These are phyloP conservation scores for Plemyria rubiginata DNA, from an alignment of 2,888 invertebrate genomes.

Conservation along the genomic window DNA sequence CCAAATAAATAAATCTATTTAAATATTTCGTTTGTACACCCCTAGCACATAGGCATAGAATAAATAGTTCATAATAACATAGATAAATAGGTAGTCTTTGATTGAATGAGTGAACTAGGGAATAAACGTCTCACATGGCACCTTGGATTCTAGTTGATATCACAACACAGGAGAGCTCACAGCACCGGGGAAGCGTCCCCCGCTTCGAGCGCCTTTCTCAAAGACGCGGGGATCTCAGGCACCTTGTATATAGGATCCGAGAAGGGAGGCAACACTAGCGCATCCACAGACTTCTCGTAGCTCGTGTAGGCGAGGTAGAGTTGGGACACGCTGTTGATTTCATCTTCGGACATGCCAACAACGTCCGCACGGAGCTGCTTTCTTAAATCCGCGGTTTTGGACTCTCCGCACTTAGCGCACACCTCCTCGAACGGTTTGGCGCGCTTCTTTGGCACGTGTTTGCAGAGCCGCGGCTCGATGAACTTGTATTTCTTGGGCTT, in stretches of 20 bases:
- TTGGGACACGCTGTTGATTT: conserved; percentile 68
- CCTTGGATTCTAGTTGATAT: conserved; percentile 47
- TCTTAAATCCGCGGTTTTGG: conserved; percentile 63
- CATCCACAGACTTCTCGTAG: conserved; percentile 69
- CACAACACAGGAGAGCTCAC: conserved; percentile 51
- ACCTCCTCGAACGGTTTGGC: conserved; percentile 60
- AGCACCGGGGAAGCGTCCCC: conserved; percentile 60
- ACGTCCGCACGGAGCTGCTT: conserved; percentile 66
- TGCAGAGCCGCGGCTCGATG: conserved; percentile 66
- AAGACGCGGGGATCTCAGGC: conserved; percentile 67
- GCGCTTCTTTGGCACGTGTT: conserved; percentile 55
- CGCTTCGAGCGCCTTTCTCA: conserved; percentile 65
- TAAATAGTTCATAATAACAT: no score
- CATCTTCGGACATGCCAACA: conserved; percentile 72
- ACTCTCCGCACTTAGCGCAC: conserved; percentile 70
- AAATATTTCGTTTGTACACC: conserved; percentile 31
- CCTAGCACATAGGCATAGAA: background rate
- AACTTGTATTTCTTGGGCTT: conserved; percentile 65
- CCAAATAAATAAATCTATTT: conserved; percentile 46
- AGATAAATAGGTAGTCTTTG: no score
- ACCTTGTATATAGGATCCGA: conserved; percentile 71
- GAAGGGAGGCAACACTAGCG: conserved; percentile 68
- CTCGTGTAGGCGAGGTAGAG: conserved; percentile 66
- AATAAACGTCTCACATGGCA: conserved; percentile 53
- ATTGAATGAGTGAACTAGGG: conserved; percentile 1